These are phyloP conservation scores for Spongilla lacustris DNA, from an alignment of 37 sponge, comb jelly and placozoan genomes.

Conservation along the genomic window DNA sequence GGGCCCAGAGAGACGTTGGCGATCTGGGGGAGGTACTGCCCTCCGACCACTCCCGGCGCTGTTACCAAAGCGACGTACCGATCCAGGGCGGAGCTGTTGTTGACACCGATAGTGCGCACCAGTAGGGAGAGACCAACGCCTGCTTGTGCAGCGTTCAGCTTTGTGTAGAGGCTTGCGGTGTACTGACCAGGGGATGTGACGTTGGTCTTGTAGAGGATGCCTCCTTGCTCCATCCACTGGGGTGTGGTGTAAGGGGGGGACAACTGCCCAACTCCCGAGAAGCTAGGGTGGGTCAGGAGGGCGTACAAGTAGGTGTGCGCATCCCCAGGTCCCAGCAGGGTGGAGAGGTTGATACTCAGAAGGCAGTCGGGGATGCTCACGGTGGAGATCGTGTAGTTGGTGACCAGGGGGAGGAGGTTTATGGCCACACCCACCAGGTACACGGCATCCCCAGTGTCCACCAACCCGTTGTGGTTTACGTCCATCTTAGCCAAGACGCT, in stretches of 20 bases:
- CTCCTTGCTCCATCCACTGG: neutral
- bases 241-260: neutral
- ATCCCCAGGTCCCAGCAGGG: neutral
- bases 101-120: slow-evolving; percentile 21
- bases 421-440: slow-evolving; percentile 25
- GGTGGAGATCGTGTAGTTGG: neutral
- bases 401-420: slow-evolving; percentile 44
- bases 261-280: neutral
- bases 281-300: slow-evolving; percentile 35
- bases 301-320: slow-evolving; percentile 2
- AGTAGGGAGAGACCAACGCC: slow-evolving; percentile 38
- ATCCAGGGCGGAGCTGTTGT: neutral
- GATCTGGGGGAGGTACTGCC: slow-evolving; percentile 13
- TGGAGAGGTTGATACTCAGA: slow-evolving; percentile 8
- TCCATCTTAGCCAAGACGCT: neutral
- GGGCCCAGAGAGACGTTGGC: neutral
- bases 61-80: slow-evolving; percentile 8
- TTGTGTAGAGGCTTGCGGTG: slow-evolving; percentile 13
- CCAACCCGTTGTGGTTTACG: slow-evolving; percentile 22
- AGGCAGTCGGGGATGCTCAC: slow-evolving; percentile 14
- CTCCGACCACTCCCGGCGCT: neutral
- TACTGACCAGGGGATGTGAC: neutral
- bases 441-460: slow-evolving; percentile 40
- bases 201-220: neutral
- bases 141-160: neutral